Percentiles rank a stretch among this genome's conserved stretches.
Evolutionary conservation across 2,797 vertebrate genomes (phyloP).

Genomic region (Epinephelus malabaricus): DNA sequence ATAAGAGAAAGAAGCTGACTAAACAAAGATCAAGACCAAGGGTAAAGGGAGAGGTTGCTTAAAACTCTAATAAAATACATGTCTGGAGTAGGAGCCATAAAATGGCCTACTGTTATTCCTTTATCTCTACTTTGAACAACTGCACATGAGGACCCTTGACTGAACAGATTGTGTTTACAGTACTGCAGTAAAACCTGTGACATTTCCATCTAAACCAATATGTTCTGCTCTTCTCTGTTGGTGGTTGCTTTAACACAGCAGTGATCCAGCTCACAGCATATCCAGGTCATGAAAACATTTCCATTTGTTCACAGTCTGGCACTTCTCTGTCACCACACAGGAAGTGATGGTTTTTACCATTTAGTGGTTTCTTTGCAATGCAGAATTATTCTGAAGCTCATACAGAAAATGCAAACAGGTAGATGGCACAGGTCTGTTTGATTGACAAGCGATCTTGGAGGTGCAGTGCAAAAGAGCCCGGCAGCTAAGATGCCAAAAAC

Average conservation of each 20-base stretch:
- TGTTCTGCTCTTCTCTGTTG: conserved; percentile 38
- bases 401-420: conserved; percentile 1
- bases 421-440: not conserved
- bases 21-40: no score
- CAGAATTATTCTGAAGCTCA: not conserved
- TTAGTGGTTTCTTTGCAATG: conserved; percentile 6
- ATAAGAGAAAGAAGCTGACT: no score
- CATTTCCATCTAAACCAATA: conserved; percentile 52
- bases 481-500: no score
- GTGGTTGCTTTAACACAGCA: conserved; percentile 32
- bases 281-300: conserved; percentile 21
- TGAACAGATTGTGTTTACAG: conserved; percentile 64
- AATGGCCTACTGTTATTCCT: conserved; percentile 1
- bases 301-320: conserved; percentile 12
- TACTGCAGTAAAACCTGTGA: conserved; percentile 47
- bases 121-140: not conserved
- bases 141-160: conserved; percentile 20
- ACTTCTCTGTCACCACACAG: not conserved
- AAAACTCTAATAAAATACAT: not conserved
- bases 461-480: no score
- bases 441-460: not conserved
- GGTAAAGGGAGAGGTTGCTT: not conserved
- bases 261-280: conserved; percentile 14
- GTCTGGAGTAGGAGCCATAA: not conserved
- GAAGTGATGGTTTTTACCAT: conserved; percentile 1